Evolutionary conservation across 2,888 invertebrate genomes (phyloP).

Genomic region (Ypsolopha sequella): DNA sequence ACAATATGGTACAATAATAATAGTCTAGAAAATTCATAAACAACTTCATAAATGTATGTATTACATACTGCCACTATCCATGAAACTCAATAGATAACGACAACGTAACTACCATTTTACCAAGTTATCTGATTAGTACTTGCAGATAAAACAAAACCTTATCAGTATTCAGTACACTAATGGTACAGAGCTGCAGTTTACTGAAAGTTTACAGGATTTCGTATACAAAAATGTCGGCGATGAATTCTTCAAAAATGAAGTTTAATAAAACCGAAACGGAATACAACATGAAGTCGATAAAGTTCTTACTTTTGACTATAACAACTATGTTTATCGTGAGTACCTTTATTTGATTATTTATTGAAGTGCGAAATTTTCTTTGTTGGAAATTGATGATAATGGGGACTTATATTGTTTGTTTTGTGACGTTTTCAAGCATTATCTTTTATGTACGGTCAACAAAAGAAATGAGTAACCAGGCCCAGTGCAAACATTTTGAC

Average conservation of each 20-base stretch:
- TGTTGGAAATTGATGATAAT: too few relatives aligned
- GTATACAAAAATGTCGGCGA: slow-evolving; percentile 4
- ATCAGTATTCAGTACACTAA: neutral
- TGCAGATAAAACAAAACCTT: slow-evolving; percentile 5
- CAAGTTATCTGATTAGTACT: neutral
- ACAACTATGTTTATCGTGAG: slow-evolving; percentile 61
- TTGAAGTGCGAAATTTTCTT: too few relatives aligned
- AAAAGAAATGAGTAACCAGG: too few relatives aligned
- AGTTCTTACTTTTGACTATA: slow-evolving; percentile 54
- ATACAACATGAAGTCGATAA: slow-evolving; percentile 59
- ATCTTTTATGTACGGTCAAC: neutral
- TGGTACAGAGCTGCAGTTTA: neutral
- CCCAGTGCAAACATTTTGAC: neutral
- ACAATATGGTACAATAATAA: too few relatives aligned
- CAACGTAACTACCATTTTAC: too few relatives aligned
- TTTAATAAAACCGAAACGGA: slow-evolving; percentile 50
- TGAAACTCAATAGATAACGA: neutral
- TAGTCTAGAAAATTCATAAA: too few relatives aligned
- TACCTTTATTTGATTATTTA: slow-evolving; percentile 11
- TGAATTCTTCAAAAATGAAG: slow-evolving; percentile 32
- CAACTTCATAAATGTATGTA: too few relatives aligned
- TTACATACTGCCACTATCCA: neutral
- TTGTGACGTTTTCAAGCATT: too few relatives aligned
- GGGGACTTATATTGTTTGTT: too few relatives aligned
- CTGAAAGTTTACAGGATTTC: neutral